phyloP scores from a whole-genome alignment of 2,113 vertebrate genomes.

The Suncus etruscus region DNA sequence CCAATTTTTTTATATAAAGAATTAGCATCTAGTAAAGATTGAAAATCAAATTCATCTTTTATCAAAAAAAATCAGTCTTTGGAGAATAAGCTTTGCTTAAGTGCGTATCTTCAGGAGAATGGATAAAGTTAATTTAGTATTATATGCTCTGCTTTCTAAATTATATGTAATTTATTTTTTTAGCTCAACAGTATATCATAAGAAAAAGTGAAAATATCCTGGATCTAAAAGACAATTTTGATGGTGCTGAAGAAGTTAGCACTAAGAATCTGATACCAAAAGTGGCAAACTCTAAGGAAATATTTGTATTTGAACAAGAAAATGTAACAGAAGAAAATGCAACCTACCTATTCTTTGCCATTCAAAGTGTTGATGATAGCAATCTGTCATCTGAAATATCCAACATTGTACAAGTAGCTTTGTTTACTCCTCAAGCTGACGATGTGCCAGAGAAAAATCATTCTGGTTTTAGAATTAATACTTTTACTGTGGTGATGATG shows the following conservation, averaged over 20 bases:
- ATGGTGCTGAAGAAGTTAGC: constrained; percentile 72
- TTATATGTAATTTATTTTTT: constrained; percentile 42
- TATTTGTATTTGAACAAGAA: constrained; percentile 77
- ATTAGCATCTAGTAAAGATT: constrained; percentile 3
- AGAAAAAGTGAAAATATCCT: constrained; percentile 81
- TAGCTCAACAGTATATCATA: constrained; percentile 86
- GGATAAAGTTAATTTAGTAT: constrained; percentile 28
- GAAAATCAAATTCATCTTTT: constrained; percentile 25
- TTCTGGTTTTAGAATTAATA: constrained; percentile 23
- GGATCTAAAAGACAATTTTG: constrained; percentile 82
- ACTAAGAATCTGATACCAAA: constrained; percentile 74
- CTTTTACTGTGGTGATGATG: constrained; percentile 17
- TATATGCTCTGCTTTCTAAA: constrained; percentile 28
- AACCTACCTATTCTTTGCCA: constrained; percentile 83
- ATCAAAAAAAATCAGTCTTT: constrained; percentile 30
- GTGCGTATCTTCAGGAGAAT: background rate
- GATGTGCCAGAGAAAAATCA: no score
- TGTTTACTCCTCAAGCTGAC: constrained; percentile 73
- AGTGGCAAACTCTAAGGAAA: constrained; percentile 76
- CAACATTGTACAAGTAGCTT: constrained; percentile 83
- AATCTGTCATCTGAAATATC: constrained; percentile 81
- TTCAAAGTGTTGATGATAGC: constrained; percentile 81
- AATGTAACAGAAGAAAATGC: constrained; percentile 68
- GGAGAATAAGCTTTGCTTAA: background rate
- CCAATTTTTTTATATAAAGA: background rate